Evolutionary conservation across 53 echinoderm and acorn worm species (phyloP).

Genomic region (Antedon mediterranea): DNA sequence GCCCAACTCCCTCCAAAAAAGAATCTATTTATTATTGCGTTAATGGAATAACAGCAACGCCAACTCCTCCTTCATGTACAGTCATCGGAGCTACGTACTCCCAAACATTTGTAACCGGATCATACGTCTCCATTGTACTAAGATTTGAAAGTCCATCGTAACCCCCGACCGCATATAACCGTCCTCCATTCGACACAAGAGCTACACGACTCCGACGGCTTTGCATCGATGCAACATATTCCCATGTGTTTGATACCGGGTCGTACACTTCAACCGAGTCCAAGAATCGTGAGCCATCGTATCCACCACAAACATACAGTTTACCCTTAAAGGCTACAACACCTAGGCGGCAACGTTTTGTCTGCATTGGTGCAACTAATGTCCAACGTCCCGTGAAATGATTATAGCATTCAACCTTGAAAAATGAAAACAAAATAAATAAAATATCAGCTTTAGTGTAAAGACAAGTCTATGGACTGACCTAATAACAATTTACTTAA

Average conservation of each 20-base stretch:
- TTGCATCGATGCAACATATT: constrained; percentile 74
- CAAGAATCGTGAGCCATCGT: constrained; percentile 87
- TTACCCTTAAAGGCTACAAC: constrained; percentile 87
- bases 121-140: constrained; percentile 79
- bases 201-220: constrained; percentile 82
- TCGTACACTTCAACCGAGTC: constrained; percentile 91
- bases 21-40: constrained; percentile 4
- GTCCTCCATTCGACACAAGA: constrained; percentile 77
- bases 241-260: constrained; percentile 71
- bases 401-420: constrained; percentile 87
- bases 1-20: too few relatives aligned
- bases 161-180: constrained; percentile 80
- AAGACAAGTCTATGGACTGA: too few relatives aligned
- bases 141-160: constrained; percentile 86
- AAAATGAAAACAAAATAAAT: too few relatives aligned
- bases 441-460: too few relatives aligned
- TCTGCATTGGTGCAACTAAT: constrained; percentile 78
- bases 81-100: constrained; percentile 56
- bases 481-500: too few relatives aligned
- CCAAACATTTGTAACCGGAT: constrained; percentile 58
- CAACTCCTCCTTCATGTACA: constrained; percentile 87
- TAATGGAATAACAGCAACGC: constrained; percentile 87
- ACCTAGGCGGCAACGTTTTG: constrained; percentile 82
- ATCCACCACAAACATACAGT: constrained; percentile 90
- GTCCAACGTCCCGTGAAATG: constrained; percentile 97